Evolutionary conservation across 2,113 vertebrate genomes (phyloP).

Genomic region (Anarhynchus alexandrinus): DNA sequence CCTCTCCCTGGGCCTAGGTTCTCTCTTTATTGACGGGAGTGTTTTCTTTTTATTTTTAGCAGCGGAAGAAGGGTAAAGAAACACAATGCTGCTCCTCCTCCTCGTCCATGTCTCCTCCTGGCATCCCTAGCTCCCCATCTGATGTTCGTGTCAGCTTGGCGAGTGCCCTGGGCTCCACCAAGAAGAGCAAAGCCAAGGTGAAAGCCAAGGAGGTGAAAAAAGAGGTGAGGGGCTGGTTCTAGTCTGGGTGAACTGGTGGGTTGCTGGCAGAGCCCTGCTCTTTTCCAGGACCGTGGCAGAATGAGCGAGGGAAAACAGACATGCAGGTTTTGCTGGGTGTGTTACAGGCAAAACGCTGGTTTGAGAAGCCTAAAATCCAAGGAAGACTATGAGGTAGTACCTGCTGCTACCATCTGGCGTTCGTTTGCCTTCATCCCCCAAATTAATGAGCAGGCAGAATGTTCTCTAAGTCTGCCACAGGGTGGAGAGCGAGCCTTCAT

Average conservation of each 20-base stretch:
- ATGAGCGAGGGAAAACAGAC: background rate
- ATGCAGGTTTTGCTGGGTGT: background rate
- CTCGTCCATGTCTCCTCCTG: constrained; percentile 72
- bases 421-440: background rate
- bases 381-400: background rate
- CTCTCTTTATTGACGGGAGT: background rate
- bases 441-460: background rate
- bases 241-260: background rate
- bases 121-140: constrained; percentile 73
- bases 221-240: constrained; percentile 70
- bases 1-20: background rate
- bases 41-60: constrained; percentile 25
- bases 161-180: constrained; percentile 71
- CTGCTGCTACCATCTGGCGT: constrained; percentile 1
- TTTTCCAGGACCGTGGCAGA: background rate
- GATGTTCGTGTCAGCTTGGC: constrained; percentile 73
- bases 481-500: background rate
- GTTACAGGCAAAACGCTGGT: background rate
- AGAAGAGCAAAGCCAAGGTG: constrained; percentile 84
- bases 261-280: background rate
- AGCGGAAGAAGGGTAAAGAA: constrained; percentile 92
- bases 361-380: background rate
- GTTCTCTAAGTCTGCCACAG: background rate
- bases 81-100: constrained; percentile 67
- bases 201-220: constrained; percentile 88